Base-by-base conservation (phyloP, 1,140 invertebrate genomes). In the Radopholus similis region DNA sequence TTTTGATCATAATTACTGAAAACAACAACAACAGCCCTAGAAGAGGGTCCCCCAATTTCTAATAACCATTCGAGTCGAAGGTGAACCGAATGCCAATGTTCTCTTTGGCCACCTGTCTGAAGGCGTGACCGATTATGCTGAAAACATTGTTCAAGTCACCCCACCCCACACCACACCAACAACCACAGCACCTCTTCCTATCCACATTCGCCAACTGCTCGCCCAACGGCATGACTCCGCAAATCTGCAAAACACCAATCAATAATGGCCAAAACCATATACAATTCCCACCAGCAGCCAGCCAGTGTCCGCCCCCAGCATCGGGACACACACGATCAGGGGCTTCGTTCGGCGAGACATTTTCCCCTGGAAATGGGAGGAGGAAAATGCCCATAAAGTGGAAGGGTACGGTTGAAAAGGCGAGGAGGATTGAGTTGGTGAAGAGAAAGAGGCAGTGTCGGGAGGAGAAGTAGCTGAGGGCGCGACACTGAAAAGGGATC, bases 11-110 rank as follows among this genome's bases (percentile, higher is more conserved):
- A n/a, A n/a, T n/a, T n/a, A n/a, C n/a, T n/a, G n/a, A n/a, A 18
- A 2, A 68, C 56, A 54, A 68, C 66, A 65, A 26, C 32, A 68
- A 49, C 1, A 8, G 30, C 2, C 0, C n/a, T 21, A 55, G 23
- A 66, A n/a, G 26, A 0, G 21, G 32, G 4, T 18, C 34, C 35
- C n/a, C 32, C 44, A 15, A 8, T 8, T 53, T 26, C 30, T 64
- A 68, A 11, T 15, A 55, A 68, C 66, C 44, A 32, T 68, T 68
- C 30, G 64, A 69, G 32, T 68, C 66, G 35, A 68, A 68, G 53
- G 49, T 35, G 18, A 65, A 40, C 21, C 51, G 63, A 30, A 68
- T 35, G n/a, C 56, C 66, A 62, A 68, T 69, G 23, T 67, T 28
- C 47, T 60, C 66, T 21, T 54, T 34, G 13, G 66, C 66, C 15